Evolutionary conservation across 1,140 invertebrate genomes (phyloP), one percentile per base, ranked within the genome.

Genomic region (Calycopis cecrops): DNA sequence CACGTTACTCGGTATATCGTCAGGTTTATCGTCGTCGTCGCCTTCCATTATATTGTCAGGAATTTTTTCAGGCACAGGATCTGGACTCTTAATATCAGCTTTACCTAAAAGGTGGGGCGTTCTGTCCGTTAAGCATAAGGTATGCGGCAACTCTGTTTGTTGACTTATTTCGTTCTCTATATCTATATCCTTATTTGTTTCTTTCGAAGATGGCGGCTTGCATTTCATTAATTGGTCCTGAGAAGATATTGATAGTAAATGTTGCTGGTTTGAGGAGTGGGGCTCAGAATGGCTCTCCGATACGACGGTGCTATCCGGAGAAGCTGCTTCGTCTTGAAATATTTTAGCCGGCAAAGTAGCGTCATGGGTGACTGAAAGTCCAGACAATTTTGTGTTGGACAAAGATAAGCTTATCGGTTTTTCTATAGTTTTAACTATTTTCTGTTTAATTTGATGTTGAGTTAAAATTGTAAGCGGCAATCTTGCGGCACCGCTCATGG

Each of bases 241-340:
- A 11, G 74, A 63, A 9, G 64, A 59, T 28, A 78, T 66, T 17
- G 62, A 57, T 9, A 73, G 21, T 47, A 76, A 54, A 62, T 79
- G 72, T 54, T 87, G 76, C 10, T 66, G 62, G 6, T 63, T 71
- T 55, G 54, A 52, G 42, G 69, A 69, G 18, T 73, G 67, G 9
- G 59, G 67, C 38, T 88, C 87, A 0, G 69, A 58, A 53, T 81
- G 82, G 55, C 48, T 73, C 57, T 90, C 91, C 60, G 80, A 84
- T 59, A 76, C 81, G 54, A 77, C 89, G 40, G 79, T 90, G 71
- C 79, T 90, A 58, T 88, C 88, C 14, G 90, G 90, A 7, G 90
- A 91, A 0, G 88, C 87, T 0, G 87, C 90, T 60, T 91, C 90
- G 66, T 91, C 90, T 81, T 91, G 89, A 63, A 91, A 91, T 64